A percentile compares a stretch with the other conserved stretches of the same genome.
These are phyloP conservation scores for Nyctibius bracteatus DNA, from an alignment of 2,113 vertebrate species.

Conservation along the genomic window DNA sequence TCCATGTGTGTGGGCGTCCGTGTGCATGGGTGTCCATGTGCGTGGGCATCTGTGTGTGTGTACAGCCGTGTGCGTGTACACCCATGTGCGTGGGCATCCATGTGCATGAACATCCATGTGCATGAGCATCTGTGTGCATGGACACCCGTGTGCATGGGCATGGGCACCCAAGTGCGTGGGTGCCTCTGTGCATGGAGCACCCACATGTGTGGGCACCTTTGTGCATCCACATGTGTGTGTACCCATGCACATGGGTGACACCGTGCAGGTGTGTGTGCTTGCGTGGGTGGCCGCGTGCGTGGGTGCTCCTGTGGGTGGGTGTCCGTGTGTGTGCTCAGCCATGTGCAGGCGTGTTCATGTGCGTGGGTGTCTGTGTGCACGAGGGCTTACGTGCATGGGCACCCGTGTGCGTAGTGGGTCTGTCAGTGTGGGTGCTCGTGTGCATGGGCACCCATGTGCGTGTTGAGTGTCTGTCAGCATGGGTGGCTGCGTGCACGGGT, in stretches of 20 bases:
- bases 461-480: neutral
- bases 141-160: neutral
- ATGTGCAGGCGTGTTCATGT: too few relatives aligned
- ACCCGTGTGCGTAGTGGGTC: accelerated
- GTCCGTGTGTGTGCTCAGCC: too few relatives aligned
- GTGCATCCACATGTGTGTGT: neutral
- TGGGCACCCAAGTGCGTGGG: neutral
- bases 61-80: too few relatives aligned
- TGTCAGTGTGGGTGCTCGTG: too few relatives aligned
- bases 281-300: too few relatives aligned
- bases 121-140: too few relatives aligned
- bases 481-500: too few relatives aligned
- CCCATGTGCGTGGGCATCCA: accelerated
- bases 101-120: too few relatives aligned
- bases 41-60: neutral
- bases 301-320: accelerated
- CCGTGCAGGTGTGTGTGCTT: too few relatives aligned
- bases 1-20: too few relatives aligned
- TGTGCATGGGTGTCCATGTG: neutral
- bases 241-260: neutral
- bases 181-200: neutral
- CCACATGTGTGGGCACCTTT: neutral
- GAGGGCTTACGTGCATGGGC: neutral
- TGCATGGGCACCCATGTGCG: accelerated
- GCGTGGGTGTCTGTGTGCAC: too few relatives aligned